These are phyloP conservation scores for Montipora capitata DNA, from an alignment of 92 coral and sea anemone species.

Conservation along the genomic window DNA sequence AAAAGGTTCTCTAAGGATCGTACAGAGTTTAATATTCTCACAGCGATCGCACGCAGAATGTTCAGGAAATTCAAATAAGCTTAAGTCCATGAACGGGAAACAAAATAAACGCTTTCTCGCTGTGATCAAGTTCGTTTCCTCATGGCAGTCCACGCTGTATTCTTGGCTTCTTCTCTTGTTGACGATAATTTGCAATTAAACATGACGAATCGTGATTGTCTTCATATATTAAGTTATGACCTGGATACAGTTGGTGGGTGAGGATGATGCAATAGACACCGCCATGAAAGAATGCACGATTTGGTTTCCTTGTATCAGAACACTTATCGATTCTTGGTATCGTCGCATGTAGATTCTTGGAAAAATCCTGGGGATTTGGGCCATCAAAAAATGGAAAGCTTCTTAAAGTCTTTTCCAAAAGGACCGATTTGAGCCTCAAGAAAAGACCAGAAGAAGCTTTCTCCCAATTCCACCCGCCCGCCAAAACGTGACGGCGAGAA, in stretches of 20 bases:
- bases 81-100: not conserved
- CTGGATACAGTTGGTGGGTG: slow-evolving; percentile 16
- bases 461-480: slow-evolving; percentile 43
- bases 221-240: slow-evolving; percentile 22
- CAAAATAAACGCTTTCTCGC: slow-evolving; percentile 1
- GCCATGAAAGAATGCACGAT: slow-evolving; percentile 36
- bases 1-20: not conserved
- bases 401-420: slow-evolving; percentile 43
- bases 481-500: not conserved
- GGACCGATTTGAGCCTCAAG: not conserved
- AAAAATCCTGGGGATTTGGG: not conserved
- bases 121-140: slow-evolving; percentile 4
- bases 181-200: slow-evolving; percentile 15
- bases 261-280: slow-evolving; percentile 49
- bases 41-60: not conserved
- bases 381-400: slow-evolving; percentile 38
- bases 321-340: not conserved
- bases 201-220: slow-evolving; percentile 39
- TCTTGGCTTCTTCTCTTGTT: slow-evolving; percentile 16
- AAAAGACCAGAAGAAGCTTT: slow-evolving; percentile 53
- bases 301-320: slow-evolving; percentile 6
- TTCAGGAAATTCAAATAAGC: not conserved
- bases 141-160: slow-evolving; percentile 37
- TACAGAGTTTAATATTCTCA: not conserved
- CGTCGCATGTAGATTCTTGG: not conserved